Conservation (phyloP, 2,888 invertebrate species). For the Poecilobothrus nobilitatus region DNA sequence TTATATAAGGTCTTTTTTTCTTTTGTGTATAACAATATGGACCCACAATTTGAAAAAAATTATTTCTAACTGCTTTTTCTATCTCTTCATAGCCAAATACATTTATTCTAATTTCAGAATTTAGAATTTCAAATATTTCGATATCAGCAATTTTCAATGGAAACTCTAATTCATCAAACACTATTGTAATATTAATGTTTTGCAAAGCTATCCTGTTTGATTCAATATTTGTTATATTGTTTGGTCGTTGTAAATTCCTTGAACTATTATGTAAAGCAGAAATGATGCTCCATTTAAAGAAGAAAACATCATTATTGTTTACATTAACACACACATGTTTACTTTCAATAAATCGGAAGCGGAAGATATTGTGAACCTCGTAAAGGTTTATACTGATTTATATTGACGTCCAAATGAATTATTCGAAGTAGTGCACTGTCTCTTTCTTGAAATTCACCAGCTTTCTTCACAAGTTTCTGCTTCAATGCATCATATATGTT, state of each 20-base stretch:
- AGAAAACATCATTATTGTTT: background rate
- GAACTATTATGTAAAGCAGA: background rate
- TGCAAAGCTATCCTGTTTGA: background rate
- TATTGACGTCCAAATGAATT: background rate
- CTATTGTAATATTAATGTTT: background rate
- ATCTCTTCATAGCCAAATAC: background rate
- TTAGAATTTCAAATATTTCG: background rate
- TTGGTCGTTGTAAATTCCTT: background rate
- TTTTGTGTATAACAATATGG: background rate
- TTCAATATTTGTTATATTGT: background rate
- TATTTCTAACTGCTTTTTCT: background rate
- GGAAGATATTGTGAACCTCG: background rate
- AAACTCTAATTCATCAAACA: no score
- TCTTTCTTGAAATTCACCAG: constrained; percentile 27
- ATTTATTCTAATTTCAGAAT: background rate
- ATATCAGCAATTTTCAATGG: background rate
- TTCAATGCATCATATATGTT: no score
- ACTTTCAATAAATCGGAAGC: background rate
- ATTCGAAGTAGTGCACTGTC: constrained; percentile 21
- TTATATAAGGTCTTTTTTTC: background rate
- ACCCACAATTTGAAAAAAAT: background rate
- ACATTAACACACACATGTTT: background rate
- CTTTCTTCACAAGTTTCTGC: no score
- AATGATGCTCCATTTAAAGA: background rate
- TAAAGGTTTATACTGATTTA: no score